A percentile compares a stretch with the other conserved stretches of the same genome.
Conservation (phyloP, 2,797 vertebrate genomes). For the Muscicapa comitata region DNA sequence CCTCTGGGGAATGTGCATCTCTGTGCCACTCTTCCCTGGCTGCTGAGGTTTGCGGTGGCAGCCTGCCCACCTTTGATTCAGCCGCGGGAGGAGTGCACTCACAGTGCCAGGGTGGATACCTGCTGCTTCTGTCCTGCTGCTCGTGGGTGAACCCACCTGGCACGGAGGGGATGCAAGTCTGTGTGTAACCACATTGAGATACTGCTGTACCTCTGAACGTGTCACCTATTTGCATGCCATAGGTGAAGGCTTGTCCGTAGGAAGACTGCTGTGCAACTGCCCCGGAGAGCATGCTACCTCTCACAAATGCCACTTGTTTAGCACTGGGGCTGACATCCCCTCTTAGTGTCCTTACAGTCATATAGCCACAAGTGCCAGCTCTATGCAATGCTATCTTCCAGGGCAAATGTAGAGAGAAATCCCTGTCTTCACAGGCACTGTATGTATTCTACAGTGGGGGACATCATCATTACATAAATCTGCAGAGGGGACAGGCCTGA, state of each 20-base stretch:
- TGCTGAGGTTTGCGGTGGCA: neutral
- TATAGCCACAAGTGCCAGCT: neutral
- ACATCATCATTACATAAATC: neutral
- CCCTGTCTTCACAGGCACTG: neutral
- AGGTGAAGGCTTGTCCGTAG: fast-evolving
- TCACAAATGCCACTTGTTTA: neutral
- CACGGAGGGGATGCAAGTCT: fast-evolving
- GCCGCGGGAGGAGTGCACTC: neutral
- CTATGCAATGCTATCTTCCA: fast-evolving
- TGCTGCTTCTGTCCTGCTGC: neutral
- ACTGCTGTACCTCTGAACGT: neutral
- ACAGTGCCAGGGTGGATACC: neutral
- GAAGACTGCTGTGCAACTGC: neutral
- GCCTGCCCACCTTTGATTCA: neutral
- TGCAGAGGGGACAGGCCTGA: neutral
- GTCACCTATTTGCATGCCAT: fast-evolving
- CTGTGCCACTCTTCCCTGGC: neutral
- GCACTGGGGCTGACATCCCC: neutral
- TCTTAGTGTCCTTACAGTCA: neutral
- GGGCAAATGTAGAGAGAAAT: neutral
- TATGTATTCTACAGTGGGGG: neutral
- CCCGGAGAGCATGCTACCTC: neutral
- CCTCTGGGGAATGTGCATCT: neutral
- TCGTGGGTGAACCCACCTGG: neutral
- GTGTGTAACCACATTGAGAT: neutral